These are phyloP conservation scores for Choristoneura rosaceana DNA, from an alignment of 2,888 invertebrate species.

Conservation along the genomic window DNA sequence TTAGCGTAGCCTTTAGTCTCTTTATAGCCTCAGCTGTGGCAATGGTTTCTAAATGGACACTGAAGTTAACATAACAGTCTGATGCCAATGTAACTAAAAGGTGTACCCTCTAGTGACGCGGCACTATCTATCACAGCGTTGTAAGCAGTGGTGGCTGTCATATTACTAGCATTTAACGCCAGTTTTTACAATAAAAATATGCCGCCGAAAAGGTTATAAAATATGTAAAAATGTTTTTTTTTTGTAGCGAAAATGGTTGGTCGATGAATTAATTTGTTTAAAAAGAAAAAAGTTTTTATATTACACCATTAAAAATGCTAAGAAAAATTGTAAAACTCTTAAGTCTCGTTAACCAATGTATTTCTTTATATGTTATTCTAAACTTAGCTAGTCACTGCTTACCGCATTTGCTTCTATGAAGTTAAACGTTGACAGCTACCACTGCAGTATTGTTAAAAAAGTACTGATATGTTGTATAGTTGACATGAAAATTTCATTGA, in stretches of 20 bases:
- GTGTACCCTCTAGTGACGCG: conserved; percentile 17
- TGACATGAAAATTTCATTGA: conserved; percentile 7
- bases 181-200: not conserved
- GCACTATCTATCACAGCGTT: conserved; percentile 22
- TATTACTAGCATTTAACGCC: conserved; percentile 37
- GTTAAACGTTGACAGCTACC: conserved; percentile 46
- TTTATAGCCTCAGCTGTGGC: not conserved
- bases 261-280: not conserved
- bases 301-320: not conserved
- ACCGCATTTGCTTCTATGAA: conserved; percentile 28
- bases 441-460: conserved; percentile 50
- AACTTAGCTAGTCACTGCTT: conserved; percentile 34
- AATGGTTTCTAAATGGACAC: not conserved
- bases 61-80: conserved; percentile 8
- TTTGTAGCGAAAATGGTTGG: not conserved
- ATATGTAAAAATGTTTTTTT: not conserved
- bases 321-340: not conserved
- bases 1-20: not conserved
- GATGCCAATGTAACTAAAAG: conserved; percentile 5
- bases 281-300: not conserved
- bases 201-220: not conserved
- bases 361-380: not conserved
- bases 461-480: conserved; percentile 46
- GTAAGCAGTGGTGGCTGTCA: conserved; percentile 46
- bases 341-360: not conserved